Conservation (phyloP, 53 echinoderm and acorn worm genomes). For the Echinometra lucunter region DNA sequence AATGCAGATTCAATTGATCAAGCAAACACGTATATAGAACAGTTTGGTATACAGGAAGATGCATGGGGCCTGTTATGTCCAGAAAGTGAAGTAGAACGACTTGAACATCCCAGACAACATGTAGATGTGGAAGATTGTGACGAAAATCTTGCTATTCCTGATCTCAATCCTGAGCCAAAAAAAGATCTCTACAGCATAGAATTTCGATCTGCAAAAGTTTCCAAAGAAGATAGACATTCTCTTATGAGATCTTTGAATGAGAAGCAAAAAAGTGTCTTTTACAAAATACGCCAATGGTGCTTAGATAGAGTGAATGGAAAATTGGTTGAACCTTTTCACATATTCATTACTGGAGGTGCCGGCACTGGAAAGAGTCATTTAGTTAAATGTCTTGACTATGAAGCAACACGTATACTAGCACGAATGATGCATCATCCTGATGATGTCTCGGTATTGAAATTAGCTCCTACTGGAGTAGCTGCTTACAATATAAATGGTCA, state of each 20-base stretch:
- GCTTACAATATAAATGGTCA: conserved; percentile 74
- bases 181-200: too few species aligned
- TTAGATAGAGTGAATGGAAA: conserved; percentile 72
- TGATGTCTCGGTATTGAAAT: conserved; percentile 65
- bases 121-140: conserved; percentile 61
- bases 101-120: conserved; percentile 52
- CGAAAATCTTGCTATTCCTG: neutral
- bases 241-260: conserved; percentile 75
- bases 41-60: conserved; percentile 73
- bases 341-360: conserved; percentile 78
- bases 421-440: conserved; percentile 71
- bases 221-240: conserved; percentile 52
- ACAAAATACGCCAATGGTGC: conserved; percentile 78
- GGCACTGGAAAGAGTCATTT: conserved; percentile 82
- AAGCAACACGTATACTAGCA: conserved; percentile 75
- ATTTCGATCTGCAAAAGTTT: conserved; percentile 20
- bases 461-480: conserved; percentile 72
- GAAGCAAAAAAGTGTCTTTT: conserved; percentile 68
- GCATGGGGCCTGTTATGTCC: conserved; percentile 75
- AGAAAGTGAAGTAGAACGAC: conserved; percentile 66
- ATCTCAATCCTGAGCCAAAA: too few species aligned
- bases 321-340: conserved; percentile 71
- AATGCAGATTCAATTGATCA: conserved; percentile 56
- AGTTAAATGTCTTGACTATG: conserved; percentile 74
- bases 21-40: conserved; percentile 58